Evolutionary conservation across 2,113 vertebrate species (phyloP), one percentile per base, ranked within the genome.

Genomic region (Collichthys lucidus): DNA sequence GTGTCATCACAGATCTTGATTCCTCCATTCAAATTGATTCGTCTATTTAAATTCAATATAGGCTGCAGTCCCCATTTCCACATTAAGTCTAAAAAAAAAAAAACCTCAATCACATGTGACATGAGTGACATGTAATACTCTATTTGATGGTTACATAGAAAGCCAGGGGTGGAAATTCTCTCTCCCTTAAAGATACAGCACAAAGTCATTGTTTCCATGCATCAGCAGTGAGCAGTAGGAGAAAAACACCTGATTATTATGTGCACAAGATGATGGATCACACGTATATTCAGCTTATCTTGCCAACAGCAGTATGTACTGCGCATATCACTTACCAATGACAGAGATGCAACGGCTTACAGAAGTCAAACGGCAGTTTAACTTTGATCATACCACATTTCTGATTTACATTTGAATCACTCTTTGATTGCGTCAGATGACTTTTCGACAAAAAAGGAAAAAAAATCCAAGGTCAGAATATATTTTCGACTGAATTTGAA

Each of bases 321-420:
- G 82, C 66, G n/a, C 75, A 68, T 83, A 87, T 89, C 88, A 85
- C 82, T 80, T 70, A 86, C 74, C 77, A 83, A 62, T 83, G 82
- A 84, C 65, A 78, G 74, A 80, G 79, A 87, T 88, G 82, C 81
- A 85, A 59, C 12, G 68, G 85, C 88, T 90, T 63, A 83, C 70
- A 91, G 60, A 86, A 88, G 90, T 91, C 86, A 92, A 90, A 87
- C 57, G 70, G 82, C 83, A 92, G 75, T 89, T 91, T 91, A 83
- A 84, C 86, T 90, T 89, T 92, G 87, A 94, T 94, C 85, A 85
- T 74, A 71, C 47, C 69, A 72, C 77, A 74, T 83, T 90, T 85
- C 69, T 60, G 87, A 94, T 92, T 93, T 92, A 83, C 86, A 92
- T 93, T 89, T 93, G 89, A 92, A 93, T 92, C 84, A 57, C 66